phyloP scores from a whole-genome alignment of 2,113 vertebrate species.

The Platysteira castanea region DNA sequence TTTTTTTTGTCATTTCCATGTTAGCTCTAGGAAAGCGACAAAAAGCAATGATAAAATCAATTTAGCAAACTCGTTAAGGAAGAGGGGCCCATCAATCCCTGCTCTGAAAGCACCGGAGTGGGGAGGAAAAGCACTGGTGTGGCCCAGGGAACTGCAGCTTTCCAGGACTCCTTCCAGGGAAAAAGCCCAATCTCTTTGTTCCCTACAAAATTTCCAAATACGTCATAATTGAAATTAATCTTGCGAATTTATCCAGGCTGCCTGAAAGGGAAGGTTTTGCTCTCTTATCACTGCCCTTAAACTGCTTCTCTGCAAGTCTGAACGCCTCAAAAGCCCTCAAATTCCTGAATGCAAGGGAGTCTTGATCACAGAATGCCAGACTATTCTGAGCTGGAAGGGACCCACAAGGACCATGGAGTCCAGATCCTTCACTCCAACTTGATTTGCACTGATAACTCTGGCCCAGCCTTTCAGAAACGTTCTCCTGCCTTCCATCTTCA shows the following conservation, averaged over 20 bases:
- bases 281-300: neutral
- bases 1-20: neutral
- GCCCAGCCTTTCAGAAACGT: neutral
- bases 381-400: neutral
- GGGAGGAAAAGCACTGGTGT: neutral
- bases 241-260: neutral
- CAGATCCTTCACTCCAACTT: neutral
- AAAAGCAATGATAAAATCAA: slow-evolving; percentile 45
- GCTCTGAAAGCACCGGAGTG: neutral
- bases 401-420: neutral
- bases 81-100: neutral
- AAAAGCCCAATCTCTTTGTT: neutral
- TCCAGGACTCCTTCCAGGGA: neutral
- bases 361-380: neutral
- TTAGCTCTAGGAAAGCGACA: neutral
- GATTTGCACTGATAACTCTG: neutral
- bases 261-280: neutral
- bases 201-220: neutral
- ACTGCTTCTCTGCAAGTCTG: neutral
- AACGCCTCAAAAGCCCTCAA: neutral
- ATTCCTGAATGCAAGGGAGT: neutral
- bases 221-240: neutral
- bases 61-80: neutral
- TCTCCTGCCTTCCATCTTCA: neutral
- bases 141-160: neutral